Evolutionary conservation across 2,888 invertebrate genomes (phyloP).

Genomic region (Lottia gigantea): DNA sequence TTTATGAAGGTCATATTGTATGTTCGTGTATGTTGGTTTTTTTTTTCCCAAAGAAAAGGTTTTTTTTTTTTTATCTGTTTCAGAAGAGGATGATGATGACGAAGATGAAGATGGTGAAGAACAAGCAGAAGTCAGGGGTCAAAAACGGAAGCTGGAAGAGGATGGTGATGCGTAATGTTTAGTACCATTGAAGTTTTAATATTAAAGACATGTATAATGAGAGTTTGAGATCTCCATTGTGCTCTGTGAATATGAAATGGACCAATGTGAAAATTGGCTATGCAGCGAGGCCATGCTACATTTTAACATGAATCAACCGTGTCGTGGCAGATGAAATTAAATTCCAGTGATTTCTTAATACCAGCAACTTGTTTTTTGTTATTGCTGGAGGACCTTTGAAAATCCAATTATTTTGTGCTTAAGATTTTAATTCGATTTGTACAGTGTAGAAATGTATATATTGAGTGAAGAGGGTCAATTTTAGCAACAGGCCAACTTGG

Average conservation of each 20-base stretch:
- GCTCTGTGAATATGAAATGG: neutral
- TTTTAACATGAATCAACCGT: neutral
- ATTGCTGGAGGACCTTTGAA: conserved; percentile 6
- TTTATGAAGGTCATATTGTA: no score
- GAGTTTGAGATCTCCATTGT: neutral
- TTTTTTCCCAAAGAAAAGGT: conserved; percentile 14
- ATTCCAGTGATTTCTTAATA: conserved; percentile 1
- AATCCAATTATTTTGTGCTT: conserved; percentile 5
- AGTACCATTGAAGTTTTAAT: neutral
- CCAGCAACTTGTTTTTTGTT: conserved; percentile 2
- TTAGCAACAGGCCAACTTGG: no score
- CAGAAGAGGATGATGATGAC: conserved; percentile 18
- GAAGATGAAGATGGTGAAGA: conserved; percentile 32
- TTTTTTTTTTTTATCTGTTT: conserved; percentile 18
- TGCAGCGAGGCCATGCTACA: conserved; percentile 4
- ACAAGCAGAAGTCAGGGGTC: conserved; percentile 32
- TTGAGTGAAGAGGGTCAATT: no score
- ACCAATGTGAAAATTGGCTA: conserved; percentile 3
- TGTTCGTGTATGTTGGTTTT: neutral
- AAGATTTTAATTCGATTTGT: conserved; percentile 2
- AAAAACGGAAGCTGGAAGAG: conserved; percentile 50
- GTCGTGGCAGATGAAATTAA: no score
- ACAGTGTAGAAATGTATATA: neutral
- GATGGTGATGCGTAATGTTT: conserved; percentile 34
- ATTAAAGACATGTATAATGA: conserved; percentile 2